Evolutionary conservation across 2,888 invertebrate species (phyloP).

Genomic region (Polyploca ridens): DNA sequence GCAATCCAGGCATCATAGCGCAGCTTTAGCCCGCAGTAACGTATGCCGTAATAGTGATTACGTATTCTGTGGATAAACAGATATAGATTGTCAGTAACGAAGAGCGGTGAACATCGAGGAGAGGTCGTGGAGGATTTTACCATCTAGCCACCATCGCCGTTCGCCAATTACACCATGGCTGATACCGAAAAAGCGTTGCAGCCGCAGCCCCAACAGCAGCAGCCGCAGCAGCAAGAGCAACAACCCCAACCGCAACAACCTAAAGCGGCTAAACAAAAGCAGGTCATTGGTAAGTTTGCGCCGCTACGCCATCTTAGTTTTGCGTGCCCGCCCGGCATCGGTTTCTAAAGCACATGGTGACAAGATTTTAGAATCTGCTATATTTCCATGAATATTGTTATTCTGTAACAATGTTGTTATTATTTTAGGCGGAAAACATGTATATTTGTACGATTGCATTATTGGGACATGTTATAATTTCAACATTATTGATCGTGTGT

Average conservation of each 20-base stretch:
- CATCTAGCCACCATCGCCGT: constrained; percentile 89
- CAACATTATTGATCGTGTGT: constrained; percentile 63
- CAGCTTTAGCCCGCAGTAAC: too few species aligned
- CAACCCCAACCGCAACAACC: constrained; percentile 85
- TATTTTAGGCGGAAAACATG: not conserved
- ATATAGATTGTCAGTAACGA: constrained; percentile 61
- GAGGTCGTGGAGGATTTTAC: constrained; percentile 91
- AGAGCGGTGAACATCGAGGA: constrained; percentile 88
- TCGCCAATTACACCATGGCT: constrained; percentile 95
- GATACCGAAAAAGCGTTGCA: constrained; percentile 96
- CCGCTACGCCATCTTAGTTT: constrained; percentile 81
- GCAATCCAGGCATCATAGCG: too few species aligned
- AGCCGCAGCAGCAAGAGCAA: constrained; percentile 87
- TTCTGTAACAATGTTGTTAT: not conserved
- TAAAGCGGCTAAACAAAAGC: constrained; percentile 91
- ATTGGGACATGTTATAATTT: constrained; percentile 25
- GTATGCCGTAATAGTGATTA: too few species aligned
- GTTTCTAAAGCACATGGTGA: constrained; percentile 72
- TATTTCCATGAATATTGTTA: constrained; percentile 22
- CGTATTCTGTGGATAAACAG: too few species aligned
- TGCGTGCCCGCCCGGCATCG: constrained; percentile 70
- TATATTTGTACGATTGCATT: constrained; percentile 4
- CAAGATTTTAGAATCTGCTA: constrained; percentile 33
- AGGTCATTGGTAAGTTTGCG: constrained; percentile 91
- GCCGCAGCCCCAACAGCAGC: constrained; percentile 86